phyloP scores from a whole-genome alignment of 53 echinoderm and acorn worm species.

The Glandiceps talaboti region DNA sequence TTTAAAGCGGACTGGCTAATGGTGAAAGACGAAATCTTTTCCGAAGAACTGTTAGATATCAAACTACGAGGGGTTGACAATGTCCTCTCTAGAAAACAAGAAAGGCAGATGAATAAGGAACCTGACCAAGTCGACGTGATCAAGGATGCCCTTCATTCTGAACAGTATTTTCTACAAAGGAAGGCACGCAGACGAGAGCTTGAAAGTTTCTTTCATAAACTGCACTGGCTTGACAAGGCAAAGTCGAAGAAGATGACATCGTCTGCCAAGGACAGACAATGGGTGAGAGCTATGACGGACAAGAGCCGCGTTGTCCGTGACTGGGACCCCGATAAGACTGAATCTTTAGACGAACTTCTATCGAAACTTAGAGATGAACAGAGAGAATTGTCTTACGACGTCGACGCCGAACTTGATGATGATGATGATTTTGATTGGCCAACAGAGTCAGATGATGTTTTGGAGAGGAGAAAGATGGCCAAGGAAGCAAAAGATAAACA shows the following conservation, averaged over 20 bases:
- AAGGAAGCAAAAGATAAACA: background rate
- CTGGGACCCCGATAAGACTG: background rate
- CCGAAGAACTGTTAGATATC: background rate
- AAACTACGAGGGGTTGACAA: background rate
- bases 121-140: background rate
- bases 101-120: background rate
- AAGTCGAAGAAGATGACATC: background rate
- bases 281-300: background rate
- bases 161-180: background rate
- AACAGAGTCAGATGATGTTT: background rate
- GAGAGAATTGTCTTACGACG: background rate
- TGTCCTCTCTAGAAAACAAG: background rate
- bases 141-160: background rate
- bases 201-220: background rate
- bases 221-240: background rate
- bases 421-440: background rate
- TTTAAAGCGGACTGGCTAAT: background rate
- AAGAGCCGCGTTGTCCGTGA: background rate
- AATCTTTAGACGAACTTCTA: background rate
- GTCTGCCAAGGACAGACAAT: background rate
- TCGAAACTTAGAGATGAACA: background rate
- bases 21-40: background rate
- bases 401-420: background rate
- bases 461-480: background rate
- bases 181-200: background rate